These are phyloP conservation scores for Ctenoplectra terminalis DNA, from an alignment of 1,140 invertebrate genomes.

Conservation along the genomic window DNA sequence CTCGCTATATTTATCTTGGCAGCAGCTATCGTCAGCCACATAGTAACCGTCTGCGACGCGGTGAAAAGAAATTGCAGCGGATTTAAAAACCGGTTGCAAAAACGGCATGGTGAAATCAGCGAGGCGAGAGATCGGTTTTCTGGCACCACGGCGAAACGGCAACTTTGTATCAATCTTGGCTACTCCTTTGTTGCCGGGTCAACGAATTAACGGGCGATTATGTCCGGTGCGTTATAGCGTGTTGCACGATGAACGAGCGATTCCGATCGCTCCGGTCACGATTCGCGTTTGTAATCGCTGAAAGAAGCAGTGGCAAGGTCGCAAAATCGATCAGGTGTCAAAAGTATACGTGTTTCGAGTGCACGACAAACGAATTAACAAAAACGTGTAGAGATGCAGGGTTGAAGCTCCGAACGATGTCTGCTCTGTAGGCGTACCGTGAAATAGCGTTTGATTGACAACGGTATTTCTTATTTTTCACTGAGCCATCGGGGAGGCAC, in stretches of 20 bases:
- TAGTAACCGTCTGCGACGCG: background rate
- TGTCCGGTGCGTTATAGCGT: constrained; percentile 43
- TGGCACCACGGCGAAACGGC: background rate
- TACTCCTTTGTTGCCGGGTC: constrained; percentile 29
- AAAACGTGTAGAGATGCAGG: background rate
- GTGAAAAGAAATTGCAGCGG: background rate
- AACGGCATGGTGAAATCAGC: background rate
- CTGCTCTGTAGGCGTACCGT: too few relatives aligned
- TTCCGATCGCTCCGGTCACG: background rate
- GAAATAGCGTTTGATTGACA: too few relatives aligned
- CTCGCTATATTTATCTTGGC: constrained; percentile 2
- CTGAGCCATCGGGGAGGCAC: too few relatives aligned
- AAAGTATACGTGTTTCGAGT: too few relatives aligned
- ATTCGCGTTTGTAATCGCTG: background rate
- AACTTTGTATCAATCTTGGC: constrained; percentile 29
- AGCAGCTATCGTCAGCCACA: constrained; percentile 1
- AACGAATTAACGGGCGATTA: constrained; percentile 38
- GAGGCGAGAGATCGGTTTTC: constrained; percentile 6
- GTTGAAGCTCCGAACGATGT: too few relatives aligned
- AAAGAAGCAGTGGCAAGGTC: background rate
- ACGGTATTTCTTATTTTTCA: too few relatives aligned
- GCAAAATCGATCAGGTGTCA: too few relatives aligned
- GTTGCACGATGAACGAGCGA: background rate
- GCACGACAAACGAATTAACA: background rate
- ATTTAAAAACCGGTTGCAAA: constrained; percentile 4